Percentiles rank a stretch among this genome's conserved stretches.
Conservation (phyloP, 2,888 invertebrate genomes). For the Hoplodrina ambigua region DNA sequence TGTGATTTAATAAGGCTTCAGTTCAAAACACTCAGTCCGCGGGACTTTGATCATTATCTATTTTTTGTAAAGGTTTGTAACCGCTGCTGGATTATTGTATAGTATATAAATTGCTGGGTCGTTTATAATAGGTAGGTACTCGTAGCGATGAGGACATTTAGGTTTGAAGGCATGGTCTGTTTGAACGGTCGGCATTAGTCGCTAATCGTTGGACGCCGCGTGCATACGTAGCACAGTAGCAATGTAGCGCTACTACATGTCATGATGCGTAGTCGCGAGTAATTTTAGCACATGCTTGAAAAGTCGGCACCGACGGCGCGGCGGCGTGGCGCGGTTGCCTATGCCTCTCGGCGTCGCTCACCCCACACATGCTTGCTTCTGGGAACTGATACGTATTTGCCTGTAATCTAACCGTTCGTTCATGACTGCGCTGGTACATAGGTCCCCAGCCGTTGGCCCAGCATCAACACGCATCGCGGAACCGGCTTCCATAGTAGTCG, state of each 20-base stretch:
- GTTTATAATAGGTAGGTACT: background rate
- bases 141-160: background rate
- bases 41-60: no score
- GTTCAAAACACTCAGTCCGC: no score
- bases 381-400: background rate
- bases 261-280: background rate
- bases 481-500: no score
- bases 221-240: no score
- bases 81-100: no score
- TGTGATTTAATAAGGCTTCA: no score
- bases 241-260: no score
- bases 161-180: background rate
- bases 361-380: background rate
- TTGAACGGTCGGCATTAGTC: background rate
- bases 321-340: background rate
- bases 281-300: slow-evolving; percentile 7
- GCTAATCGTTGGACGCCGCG: background rate
- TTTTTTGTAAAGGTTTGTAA: no score
- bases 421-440: no score
- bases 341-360: background rate
- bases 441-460: no score
- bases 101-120: background rate
- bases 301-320: background rate
- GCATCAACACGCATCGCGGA: no score
- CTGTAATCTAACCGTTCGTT: background rate